phyloP scores from a whole-genome alignment of 2,797 vertebrate genomes.

The Diplodus sargus region DNA sequence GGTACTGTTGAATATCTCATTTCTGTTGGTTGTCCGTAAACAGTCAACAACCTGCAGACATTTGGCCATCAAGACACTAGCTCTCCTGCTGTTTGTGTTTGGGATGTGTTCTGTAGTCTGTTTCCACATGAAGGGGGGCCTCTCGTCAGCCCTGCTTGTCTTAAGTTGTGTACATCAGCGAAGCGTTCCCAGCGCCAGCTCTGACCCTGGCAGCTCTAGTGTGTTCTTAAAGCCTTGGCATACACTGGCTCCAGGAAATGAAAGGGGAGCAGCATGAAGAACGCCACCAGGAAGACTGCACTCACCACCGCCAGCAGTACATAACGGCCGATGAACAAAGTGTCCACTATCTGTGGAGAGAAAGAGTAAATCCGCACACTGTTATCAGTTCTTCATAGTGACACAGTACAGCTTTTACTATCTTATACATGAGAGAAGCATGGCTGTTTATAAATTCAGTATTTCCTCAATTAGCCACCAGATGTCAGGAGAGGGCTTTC shows the following conservation, averaged over 20 bases:
- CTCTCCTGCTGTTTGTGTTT: constrained; percentile 48
- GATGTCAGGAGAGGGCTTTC: constrained; percentile 80
- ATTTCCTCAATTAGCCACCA: constrained; percentile 70
- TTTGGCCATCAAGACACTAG: constrained; percentile 1
- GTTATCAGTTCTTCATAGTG: background rate
- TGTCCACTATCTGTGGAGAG: constrained; percentile 88
- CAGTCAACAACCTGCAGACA: constrained; percentile 27
- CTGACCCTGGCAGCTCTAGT: constrained; percentile 71
- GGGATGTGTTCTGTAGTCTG: constrained; percentile 25
- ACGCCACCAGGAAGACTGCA: constrained; percentile 83
- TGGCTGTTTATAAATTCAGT: background rate
- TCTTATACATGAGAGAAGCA: background rate
- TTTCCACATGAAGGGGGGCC: constrained; percentile 30
- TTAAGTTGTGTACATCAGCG: constrained; percentile 52
- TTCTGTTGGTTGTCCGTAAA: constrained; percentile 1
- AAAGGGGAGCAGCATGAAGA: constrained; percentile 89
- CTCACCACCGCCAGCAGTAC: constrained; percentile 86
- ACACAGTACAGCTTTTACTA: background rate
- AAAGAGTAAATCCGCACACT: constrained; percentile 8
- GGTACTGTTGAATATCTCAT: background rate
- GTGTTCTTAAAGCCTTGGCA: constrained; percentile 87
- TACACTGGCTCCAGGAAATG: constrained; percentile 90
- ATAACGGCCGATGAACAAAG: constrained; percentile 92
- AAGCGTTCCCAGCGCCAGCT: constrained; percentile 48
- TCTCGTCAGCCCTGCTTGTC: constrained; percentile 56